Evolutionary conservation across 2,888 invertebrate genomes (phyloP).

Genomic region (Marronus borbonicus): DNA sequence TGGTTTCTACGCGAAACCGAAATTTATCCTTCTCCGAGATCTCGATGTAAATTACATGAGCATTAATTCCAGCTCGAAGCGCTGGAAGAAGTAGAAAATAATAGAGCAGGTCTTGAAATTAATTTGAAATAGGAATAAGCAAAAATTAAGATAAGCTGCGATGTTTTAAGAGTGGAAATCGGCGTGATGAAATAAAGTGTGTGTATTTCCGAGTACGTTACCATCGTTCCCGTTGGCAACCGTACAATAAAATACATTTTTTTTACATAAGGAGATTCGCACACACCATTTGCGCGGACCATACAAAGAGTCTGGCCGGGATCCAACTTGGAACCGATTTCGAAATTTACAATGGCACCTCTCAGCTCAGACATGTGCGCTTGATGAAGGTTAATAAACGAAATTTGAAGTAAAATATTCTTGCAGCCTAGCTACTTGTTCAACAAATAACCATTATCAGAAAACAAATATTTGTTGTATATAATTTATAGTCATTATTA

Average conservation of each 20-base stretch:
- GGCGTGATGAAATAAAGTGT: neutral
- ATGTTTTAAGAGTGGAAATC: neutral
- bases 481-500: no score
- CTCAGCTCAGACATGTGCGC: neutral
- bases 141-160: neutral
- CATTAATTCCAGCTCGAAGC: neutral
- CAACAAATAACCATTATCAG: no score
- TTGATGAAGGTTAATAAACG: slow-evolving; percentile 37
- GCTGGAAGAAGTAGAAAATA: neutral
- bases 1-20: neutral
- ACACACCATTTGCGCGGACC: slow-evolving; percentile 16
- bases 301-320: slow-evolving; percentile 39
- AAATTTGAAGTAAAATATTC: neutral
- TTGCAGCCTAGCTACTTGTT: no score
- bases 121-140: neutral
- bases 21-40: neutral
- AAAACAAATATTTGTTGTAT: no score
- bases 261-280: slow-evolving; percentile 38
- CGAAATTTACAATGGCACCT: slow-evolving; percentile 44
- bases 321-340: slow-evolving; percentile 45
- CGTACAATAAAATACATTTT: slow-evolving; percentile 37
- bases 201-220: slow-evolving; percentile 45
- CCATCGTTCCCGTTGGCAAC: slow-evolving; percentile 36
- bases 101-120: neutral
- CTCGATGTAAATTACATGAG: neutral